These are phyloP conservation scores for Ardeotis arabs DNA, from an alignment of 2,113 vertebrate species.

Conservation along the genomic window DNA sequence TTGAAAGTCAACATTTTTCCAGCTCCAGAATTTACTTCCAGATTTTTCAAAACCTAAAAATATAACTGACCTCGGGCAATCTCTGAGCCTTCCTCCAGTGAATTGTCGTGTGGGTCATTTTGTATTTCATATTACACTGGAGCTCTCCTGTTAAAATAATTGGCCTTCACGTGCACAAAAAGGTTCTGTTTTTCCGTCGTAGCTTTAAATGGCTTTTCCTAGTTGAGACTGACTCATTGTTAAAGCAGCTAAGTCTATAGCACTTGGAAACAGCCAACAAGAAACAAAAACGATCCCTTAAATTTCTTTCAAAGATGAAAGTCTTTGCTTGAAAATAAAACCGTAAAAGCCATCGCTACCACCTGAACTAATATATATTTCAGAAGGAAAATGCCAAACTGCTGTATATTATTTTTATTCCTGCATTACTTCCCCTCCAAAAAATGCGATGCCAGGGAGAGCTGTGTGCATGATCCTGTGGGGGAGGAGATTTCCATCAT, in stretches of 20 bases:
- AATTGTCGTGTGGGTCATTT: neutral
- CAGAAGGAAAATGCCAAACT: neutral
- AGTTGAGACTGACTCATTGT: slow-evolving; percentile 3
- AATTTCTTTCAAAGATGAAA: neutral
- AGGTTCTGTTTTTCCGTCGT: neutral
- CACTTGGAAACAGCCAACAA: slow-evolving; percentile 18
- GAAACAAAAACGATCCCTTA: neutral
- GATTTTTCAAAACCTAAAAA: neutral
- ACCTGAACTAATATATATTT: neutral
- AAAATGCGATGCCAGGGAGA: neutral
- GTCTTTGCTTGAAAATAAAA: neutral
- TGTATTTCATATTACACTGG: neutral
- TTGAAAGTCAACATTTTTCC: neutral
- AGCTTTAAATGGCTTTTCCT: slow-evolving; percentile 33
- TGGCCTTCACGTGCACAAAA: neutral
- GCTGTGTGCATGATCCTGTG: neutral
- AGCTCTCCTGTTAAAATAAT: slow-evolving; percentile 10
- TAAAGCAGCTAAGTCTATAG: neutral
- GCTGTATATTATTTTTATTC: neutral
- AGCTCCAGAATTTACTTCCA: neutral
- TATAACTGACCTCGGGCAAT: neutral
- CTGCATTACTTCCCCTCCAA: neutral
- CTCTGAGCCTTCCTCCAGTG: neutral
- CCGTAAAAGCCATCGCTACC: neutral
- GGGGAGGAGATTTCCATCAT: neutral